A percentile compares a stretch with the other conserved stretches of the same genome.
These are phyloP conservation scores for Pygoscelis adeliae DNA, from an alignment of 2,113 vertebrate genomes.

Conservation along the genomic window DNA sequence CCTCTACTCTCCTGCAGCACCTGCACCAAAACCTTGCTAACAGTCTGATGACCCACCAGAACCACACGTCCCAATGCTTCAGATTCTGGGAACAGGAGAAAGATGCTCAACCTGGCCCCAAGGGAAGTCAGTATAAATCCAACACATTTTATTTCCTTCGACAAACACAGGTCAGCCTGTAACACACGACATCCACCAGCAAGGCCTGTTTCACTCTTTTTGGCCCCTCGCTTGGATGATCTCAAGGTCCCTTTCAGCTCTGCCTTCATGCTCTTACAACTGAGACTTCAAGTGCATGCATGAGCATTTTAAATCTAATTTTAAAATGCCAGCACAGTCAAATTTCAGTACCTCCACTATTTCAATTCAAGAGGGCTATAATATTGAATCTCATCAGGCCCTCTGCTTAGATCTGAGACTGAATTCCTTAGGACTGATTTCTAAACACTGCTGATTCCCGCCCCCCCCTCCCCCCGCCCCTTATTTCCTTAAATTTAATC, in stretches of 20 bases:
- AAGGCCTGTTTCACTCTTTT: neutral
- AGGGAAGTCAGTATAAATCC: neutral
- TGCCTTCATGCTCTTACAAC: neutral
- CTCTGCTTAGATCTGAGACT: neutral
- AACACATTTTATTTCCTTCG: no score
- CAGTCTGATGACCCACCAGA: neutral
- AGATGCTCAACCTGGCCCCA: neutral
- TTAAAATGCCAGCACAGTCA: neutral
- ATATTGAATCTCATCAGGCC: neutral
- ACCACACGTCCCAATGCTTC: accelerated
- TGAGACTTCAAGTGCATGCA: neutral
- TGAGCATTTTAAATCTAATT: neutral
- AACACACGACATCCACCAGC: neutral
- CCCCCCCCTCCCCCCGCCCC: no score
- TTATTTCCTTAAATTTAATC: neutral
- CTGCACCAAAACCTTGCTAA: neutral
- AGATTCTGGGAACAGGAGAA: neutral
- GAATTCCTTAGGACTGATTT: neutral
- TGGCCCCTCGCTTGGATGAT: neutral
- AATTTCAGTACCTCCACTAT: neutral
- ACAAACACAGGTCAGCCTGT: neutral
- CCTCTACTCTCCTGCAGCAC: neutral
- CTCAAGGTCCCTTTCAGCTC: neutral
- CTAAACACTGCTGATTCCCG: neutral
- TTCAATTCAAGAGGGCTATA: neutral